phyloP scores from a whole-genome alignment of 2,797 vertebrate species.

The Parauchenoglanis punctatus region DNA sequence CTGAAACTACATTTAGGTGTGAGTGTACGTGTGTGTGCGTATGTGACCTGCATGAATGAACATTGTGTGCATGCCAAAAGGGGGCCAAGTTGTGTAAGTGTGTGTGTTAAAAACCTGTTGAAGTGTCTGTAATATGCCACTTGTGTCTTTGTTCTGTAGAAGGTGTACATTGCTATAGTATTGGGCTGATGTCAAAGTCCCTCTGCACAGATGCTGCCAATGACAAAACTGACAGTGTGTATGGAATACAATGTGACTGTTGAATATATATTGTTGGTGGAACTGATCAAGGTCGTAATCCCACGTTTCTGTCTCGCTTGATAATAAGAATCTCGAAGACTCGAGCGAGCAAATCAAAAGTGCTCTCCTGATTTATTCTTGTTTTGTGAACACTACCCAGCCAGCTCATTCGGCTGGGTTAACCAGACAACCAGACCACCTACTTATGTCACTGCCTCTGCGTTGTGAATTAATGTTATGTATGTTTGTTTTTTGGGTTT shows the following conservation, averaged over 20 bases:
- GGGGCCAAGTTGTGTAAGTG: not conserved
- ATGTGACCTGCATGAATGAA: slow-evolving; percentile 30
- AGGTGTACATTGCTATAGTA: slow-evolving; percentile 32
- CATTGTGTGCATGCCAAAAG: slow-evolving; percentile 36
- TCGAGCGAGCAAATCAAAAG: not conserved
- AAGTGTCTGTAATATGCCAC: slow-evolving; percentile 36
- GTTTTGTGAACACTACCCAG: slow-evolving; percentile 8
- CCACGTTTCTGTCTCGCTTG: not conserved
- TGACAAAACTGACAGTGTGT: not conserved
- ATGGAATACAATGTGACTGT: slow-evolving; percentile 18
- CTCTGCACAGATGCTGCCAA: slow-evolving; percentile 17
- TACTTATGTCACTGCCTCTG: slow-evolving; percentile 71
- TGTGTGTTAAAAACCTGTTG: slow-evolving; percentile 22
- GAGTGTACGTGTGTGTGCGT: slow-evolving; percentile 18
- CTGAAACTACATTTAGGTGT: slow-evolving; percentile 45
- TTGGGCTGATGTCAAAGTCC: slow-evolving; percentile 25
- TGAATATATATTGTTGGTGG: slow-evolving; percentile 23
- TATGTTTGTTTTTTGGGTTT: slow-evolving; percentile 59
- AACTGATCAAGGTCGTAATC: slow-evolving; percentile 2
- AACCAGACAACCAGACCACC: slow-evolving; percentile 62
- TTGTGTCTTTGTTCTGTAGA: slow-evolving; percentile 34
- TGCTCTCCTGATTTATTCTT: not conserved
- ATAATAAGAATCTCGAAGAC: not conserved
- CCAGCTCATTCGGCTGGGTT: not conserved
- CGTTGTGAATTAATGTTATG: slow-evolving; percentile 63